These are phyloP conservation scores for Cervus canadensis DNA, from an alignment of 2,113 vertebrate species.

Conservation along the genomic window DNA sequence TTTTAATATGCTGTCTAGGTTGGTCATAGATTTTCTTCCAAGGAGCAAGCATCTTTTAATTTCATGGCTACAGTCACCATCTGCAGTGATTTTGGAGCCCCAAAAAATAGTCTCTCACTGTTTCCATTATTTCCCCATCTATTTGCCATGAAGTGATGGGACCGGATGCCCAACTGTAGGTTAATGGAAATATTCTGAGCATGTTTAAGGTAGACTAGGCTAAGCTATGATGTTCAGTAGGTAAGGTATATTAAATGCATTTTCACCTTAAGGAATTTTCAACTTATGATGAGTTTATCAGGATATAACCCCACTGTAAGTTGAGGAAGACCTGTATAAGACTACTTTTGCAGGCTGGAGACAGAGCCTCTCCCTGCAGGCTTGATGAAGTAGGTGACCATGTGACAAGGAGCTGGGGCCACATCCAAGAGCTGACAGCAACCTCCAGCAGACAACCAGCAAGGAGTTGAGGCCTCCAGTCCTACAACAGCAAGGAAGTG, in stretches of 20 bases:
- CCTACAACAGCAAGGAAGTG: not conserved
- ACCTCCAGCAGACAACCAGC: not conserved
- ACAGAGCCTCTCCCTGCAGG: not conserved
- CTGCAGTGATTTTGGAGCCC: not conserved
- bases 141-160: not conserved
- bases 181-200: not conserved
- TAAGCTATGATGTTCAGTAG: not conserved
- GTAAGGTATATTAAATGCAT: not conserved
- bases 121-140: not conserved
- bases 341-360: not conserved
- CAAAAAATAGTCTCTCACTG: fast-evolving
- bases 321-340: not conserved
- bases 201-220: not conserved
- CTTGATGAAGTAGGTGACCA: not conserved
- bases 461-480: not conserved
- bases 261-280: not conserved
- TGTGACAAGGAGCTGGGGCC: not conserved
- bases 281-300: not conserved
- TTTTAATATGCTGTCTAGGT: not conserved
- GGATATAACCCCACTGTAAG: not conserved
- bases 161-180: not conserved
- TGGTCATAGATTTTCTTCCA: not conserved
- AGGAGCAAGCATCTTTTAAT: not conserved
- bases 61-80: not conserved
- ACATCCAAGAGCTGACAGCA: not conserved